Evolutionary conservation across 1,140 invertebrate species (phyloP), one percentile per base, ranked within the genome.

Genomic region (Uloborus diversus): DNA sequence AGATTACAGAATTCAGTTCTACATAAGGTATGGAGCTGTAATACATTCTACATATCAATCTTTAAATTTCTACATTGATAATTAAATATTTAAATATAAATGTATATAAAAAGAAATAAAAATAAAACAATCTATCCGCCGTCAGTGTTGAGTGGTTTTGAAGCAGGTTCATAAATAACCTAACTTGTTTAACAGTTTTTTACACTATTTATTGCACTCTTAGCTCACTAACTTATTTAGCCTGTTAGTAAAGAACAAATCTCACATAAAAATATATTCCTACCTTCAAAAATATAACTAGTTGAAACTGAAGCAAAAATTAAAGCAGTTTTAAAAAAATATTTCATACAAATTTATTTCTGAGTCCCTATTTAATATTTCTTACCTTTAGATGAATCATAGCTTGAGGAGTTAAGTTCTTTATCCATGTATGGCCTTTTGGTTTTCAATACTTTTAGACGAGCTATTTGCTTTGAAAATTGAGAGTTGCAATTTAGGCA

Each of bases 401-500:
- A 76, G 3, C 23, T 78, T 37, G 70, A 70, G 3, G 66, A 49
- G 3, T 30, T 3, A 49, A 20, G 23, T 13, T 56, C 61, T 51
- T 75, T 75, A 14, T 23, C 23, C 35, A 5, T 7, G 14, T n/a
- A 5, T 27, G 47, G 61, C 23, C 42, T 65, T n/a, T 66, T 78
- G 27, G 30, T 57, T 32, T 66, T 57, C 14, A 78, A 13, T 11
- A 78, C 5, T 42, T 23, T 66, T 61, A 49, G 62, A 30, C 42
- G 20, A 57, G 62, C 73, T 37, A 37, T 33, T 78, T 53, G 51
- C 14, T 66, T 78, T n/a, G 73, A 78, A 65, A 78, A 78, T 9
- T 78, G 73, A 23, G 73, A 78, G 14, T 64, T 49, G 42, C 73
- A 78, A 33, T 78, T 78, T 0, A 78, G 5, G 20, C 73, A 78